Evolutionary conservation across 2,888 invertebrate genomes (phyloP).

Genomic region (Lypha dubia): DNA sequence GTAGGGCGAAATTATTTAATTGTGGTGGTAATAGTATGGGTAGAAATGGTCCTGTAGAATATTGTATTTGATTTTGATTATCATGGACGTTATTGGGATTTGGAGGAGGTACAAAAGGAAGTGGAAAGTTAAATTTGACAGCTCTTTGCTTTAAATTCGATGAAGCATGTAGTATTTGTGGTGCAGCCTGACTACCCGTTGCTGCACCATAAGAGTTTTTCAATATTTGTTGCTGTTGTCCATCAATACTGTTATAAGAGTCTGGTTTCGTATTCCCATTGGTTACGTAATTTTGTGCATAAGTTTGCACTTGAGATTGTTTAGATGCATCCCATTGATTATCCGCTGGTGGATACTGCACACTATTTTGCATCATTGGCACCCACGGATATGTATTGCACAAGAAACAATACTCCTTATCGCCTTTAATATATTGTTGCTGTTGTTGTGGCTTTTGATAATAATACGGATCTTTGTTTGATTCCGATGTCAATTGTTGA

Average conservation of each 20-base stretch:
- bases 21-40: constrained; percentile 87
- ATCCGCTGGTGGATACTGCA: constrained; percentile 73
- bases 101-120: constrained; percentile 10
- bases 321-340: constrained; percentile 63
- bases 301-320: constrained; percentile 59
- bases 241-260: not conserved
- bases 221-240: constrained; percentile 30
- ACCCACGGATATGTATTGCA: constrained; percentile 93
- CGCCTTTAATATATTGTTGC: constrained; percentile 75
- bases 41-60: constrained; percentile 71
- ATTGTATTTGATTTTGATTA: constrained; percentile 72
- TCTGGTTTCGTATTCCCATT: constrained; percentile 7
- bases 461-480: constrained; percentile 73
- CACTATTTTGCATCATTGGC: constrained; percentile 85
- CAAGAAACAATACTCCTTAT: constrained; percentile 88
- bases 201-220: constrained; percentile 32
- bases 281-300: constrained; percentile 44
- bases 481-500: constrained; percentile 72
- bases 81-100: constrained; percentile 57
- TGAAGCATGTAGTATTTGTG: constrained; percentile 63
- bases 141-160: constrained; percentile 73
- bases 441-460: constrained; percentile 76
- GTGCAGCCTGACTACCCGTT: not conserved
- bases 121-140: constrained; percentile 74
- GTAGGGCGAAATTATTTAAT: constrained; percentile 61